Base-by-base conservation (phyloP, 2,797 vertebrate genomes). In the Macropodus opercularis region DNA sequence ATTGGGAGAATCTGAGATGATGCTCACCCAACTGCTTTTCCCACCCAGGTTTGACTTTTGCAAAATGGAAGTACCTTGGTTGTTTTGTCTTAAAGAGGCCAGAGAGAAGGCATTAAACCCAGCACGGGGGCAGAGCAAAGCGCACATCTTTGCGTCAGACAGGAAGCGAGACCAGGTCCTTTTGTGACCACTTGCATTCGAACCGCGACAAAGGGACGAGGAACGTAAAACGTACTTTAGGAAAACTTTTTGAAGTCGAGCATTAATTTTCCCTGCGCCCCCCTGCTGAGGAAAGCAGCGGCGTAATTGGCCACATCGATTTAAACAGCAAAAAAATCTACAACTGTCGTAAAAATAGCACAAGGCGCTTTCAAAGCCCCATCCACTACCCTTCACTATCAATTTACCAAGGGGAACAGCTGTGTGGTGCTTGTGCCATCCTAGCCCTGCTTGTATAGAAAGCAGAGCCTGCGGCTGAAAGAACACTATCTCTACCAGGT, bases 321-420 rank as follows among this genome's bases (percentile, higher is more conserved):
- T 80, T 81, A 80, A 81, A 79, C 57, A 60, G 64, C 47, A 62
- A 75, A 77, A 76, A 85, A 85, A 85, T 74, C 78, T 81, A 77
- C 77, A 86, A 80, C 79, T 80, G 83, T 83, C 84, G 71, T 82
- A 82, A 90, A 90, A 90, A 89, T 89, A 89, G 84, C 83, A 80
- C 53, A 60, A 69, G 75, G 72, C 29, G 19, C 72, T 85, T 84
- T 88, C 80, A 85, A 86, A 84, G 80, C 74, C 67, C 77, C 72
- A 72, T 89, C 82, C 87, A 79, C 81, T 85, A 85, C 75, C 85
- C 80, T 90, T 90, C 85, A 83, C 89, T 90, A 90, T 90, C 87
- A 89, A 85, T 90, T 88, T 85, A 81, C 66, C 68, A 51, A 80
- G 74, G 74, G 84, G 85, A 86, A 84, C 88, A 88, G 85, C 87